Base-by-base conservation (phyloP, 2,797 vertebrate species). In the Sylvilagus floridanus region DNA sequence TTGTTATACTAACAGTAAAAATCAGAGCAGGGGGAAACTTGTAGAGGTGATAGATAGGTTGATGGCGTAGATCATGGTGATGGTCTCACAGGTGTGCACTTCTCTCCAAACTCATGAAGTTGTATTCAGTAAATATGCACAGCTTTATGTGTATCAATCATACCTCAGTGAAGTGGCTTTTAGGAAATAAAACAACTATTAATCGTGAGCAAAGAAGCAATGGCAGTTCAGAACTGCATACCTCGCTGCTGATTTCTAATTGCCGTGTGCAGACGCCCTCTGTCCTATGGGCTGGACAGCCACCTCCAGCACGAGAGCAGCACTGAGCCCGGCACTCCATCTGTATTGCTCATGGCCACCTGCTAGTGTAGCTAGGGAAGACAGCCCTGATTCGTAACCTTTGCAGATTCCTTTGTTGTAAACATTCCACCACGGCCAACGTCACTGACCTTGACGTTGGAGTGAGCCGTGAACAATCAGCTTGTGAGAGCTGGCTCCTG, bases 151-250 rank as follows among this genome's bases (percentile, higher is more conserved):
- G 21, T 21, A n/a, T 65, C 63, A 76, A 7, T 66, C 30, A 72
- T 10, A 30, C 57, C 35, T 37, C 83, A 78, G 26, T 50, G 47
- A 47, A 82, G 62, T 42, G 6, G 5, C 81, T 72, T 90, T 76
- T 69, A 69, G 62, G 47, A 72, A 93, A 57, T 93, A 94, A 82
- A 9, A 21, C 7, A 78, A 63, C 54, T 93, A 92, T 88, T 92
- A 69, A 60, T 42, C 78, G 65, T 54, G 37, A 83, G 71, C 57
- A 19, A 37, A 81, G 81, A 92, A 88, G 13, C 54, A 60, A 78
- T 66, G 37, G 30, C 92, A 28, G 26, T 57, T 69, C 10, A 21
- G 82, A 82, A 88, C 63, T 68, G 11, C 11, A 2, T 8, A 63
- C 94, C 65, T 90, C 28, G 19, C 81, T n/a, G 19, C 66, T 63